Percentiles rank a stretch among this genome's conserved stretches.
phyloP scores from a whole-genome alignment of 2,888 invertebrate genomes.

The Argyra leucocephala region DNA sequence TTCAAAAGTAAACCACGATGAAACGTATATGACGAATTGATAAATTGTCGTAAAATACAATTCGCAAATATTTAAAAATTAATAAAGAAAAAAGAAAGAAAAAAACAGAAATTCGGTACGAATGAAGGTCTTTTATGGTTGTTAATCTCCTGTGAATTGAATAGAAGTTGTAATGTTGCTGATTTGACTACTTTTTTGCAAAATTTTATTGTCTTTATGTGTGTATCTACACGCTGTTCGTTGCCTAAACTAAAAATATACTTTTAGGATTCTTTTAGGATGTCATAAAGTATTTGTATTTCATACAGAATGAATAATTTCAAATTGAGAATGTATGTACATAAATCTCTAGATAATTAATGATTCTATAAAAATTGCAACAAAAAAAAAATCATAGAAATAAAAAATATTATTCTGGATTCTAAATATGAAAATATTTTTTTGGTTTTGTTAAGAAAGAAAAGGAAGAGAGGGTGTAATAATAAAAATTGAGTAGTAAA shows the following conservation, averaged over 20 bases:
- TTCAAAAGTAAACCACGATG: background rate
- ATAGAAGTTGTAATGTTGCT: background rate
- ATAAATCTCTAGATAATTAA: constrained; percentile 1
- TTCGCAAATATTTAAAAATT: background rate
- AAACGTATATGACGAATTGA: background rate
- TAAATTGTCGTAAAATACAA: background rate
- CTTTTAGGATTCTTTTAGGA: background rate
- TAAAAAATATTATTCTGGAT: too few species aligned
- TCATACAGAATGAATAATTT: too few species aligned
- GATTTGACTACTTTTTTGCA: background rate
- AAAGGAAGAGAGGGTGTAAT: too few species aligned
- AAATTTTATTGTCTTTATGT: background rate
- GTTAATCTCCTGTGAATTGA: too few species aligned
- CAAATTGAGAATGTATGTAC: background rate
- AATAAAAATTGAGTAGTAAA: too few species aligned
- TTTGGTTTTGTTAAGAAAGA: too few species aligned
- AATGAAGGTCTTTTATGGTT: too few species aligned
- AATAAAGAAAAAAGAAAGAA: background rate
- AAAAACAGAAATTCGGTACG: too few species aligned
- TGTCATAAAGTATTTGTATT: background rate
- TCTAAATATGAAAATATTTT: too few species aligned
- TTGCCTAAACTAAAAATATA: background rate
- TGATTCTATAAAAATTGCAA: background rate
- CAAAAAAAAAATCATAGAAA: too few species aligned
- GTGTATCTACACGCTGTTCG: background rate